A percentile compares a stretch with the other conserved stretches of the same genome.
phyloP scores from a whole-genome alignment of 2,797 vertebrate species.

The Lithobates pipiens region DNA sequence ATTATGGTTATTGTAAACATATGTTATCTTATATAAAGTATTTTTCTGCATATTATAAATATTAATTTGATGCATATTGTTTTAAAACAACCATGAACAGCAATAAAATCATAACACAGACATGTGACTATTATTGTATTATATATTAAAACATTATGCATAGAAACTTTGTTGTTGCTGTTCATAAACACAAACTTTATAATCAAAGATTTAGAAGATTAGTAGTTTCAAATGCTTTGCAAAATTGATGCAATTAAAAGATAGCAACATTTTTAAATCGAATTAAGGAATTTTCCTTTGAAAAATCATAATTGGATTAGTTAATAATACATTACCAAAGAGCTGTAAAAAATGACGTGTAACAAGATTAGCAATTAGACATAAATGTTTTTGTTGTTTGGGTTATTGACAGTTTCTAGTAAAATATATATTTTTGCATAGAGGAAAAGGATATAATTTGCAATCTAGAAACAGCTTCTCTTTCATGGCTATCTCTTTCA shows the following conservation, averaged over 20 bases:
- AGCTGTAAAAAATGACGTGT: constrained; percentile 62
- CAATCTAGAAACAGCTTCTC: neutral
- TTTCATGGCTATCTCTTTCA: neutral
- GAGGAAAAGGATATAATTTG: neutral
- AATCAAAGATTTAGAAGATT: constrained; percentile 74
- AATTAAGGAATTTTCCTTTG: constrained; percentile 73
- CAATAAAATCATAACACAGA: neutral
- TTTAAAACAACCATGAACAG: neutral
- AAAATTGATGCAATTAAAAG: constrained; percentile 77
- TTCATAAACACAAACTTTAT: constrained; percentile 72
- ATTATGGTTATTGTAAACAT: too few species aligned
- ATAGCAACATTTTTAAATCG: constrained; percentile 72
- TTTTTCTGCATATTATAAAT: neutral
- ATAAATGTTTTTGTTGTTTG: neutral
- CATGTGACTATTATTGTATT: constrained; percentile 32
- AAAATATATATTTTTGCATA: neutral
- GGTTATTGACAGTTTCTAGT: neutral
- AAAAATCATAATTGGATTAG: constrained; percentile 75
- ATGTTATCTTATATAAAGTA: neutral
- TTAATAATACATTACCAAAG: constrained; percentile 71
- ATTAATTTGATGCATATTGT: neutral
- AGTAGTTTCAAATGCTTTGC: constrained; percentile 72
- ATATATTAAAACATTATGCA: constrained; percentile 65
- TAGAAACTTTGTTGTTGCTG: constrained; percentile 56
- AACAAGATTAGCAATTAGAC: neutral